Evolutionary conservation across 2,113 vertebrate species (phyloP).

Genomic region (Chiloscyllium plagiosum): DNA sequence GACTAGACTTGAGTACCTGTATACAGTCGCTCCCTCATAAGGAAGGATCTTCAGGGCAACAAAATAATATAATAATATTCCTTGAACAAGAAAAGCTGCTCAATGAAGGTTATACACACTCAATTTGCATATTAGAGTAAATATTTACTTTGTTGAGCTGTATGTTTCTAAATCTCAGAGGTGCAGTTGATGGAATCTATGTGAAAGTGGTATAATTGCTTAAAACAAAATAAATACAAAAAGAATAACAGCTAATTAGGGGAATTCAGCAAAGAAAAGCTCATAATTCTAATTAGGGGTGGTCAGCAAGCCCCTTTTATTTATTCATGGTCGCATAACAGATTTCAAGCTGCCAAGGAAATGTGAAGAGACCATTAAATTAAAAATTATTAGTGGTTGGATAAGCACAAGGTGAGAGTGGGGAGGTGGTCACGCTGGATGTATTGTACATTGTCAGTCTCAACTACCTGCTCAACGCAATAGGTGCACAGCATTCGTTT

Average conservation of each 20-base stretch:
- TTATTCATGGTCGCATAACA: background rate
- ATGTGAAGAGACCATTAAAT: background rate
- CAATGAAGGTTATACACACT: background rate
- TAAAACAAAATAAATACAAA: background rate
- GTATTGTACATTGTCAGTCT: background rate
- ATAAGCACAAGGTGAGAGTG: no score
- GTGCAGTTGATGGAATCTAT: background rate
- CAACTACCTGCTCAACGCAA: background rate
- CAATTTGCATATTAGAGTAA: background rate
- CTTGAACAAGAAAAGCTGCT: background rate
- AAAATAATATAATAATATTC: background rate
- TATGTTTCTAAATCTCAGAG: background rate
- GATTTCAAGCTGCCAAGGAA: background rate
- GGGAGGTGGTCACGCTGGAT: background rate
- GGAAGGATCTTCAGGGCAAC: background rate
- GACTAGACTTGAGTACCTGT: background rate
- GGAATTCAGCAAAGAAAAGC: background rate
- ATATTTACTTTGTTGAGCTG: background rate
- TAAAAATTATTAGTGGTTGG: background rate
- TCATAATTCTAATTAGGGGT: background rate
- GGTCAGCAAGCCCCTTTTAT: background rate
- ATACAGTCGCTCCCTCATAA: background rate
- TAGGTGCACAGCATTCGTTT: no score
- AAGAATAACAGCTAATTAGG: background rate
- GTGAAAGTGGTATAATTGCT: background rate